phyloP scores from a whole-genome alignment of 2,113 vertebrate species.

The Aviceda subcristata region DNA sequence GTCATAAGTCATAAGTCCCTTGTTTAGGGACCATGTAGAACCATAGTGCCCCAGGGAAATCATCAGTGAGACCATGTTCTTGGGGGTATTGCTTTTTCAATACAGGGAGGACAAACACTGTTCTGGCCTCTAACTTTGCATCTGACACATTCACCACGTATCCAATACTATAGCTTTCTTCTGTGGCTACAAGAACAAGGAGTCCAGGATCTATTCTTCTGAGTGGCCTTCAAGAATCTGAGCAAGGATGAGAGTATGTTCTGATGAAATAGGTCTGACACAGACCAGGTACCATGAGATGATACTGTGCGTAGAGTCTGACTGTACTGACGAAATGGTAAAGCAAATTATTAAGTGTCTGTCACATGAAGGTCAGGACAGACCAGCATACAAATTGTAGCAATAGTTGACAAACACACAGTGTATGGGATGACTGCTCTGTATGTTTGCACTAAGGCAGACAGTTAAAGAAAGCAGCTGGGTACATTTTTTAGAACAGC shows the following conservation, averaged over 20 bases:
- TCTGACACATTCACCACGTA: background rate
- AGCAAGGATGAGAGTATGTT: background rate
- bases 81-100: background rate
- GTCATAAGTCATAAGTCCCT: background rate
- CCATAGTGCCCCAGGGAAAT: background rate
- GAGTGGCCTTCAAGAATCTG: background rate
- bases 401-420: background rate
- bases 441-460: background rate
- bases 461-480: background rate
- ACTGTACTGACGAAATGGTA: background rate
- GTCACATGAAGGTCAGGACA: accelerated
- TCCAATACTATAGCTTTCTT: background rate
- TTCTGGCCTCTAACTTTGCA: background rate
- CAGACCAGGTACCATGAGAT: background rate
- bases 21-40: background rate
- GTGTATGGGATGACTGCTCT: background rate
- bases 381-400: background rate
- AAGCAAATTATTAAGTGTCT: background rate
- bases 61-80: background rate
- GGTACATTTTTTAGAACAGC: background rate
- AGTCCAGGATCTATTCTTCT: background rate
- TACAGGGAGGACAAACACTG: background rate
- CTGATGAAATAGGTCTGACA: background rate
- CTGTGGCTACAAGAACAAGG: background rate
- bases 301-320: background rate